Evolutionary conservation across 2,888 invertebrate species (phyloP).

Genomic region (Protodeltote pygarga): DNA sequence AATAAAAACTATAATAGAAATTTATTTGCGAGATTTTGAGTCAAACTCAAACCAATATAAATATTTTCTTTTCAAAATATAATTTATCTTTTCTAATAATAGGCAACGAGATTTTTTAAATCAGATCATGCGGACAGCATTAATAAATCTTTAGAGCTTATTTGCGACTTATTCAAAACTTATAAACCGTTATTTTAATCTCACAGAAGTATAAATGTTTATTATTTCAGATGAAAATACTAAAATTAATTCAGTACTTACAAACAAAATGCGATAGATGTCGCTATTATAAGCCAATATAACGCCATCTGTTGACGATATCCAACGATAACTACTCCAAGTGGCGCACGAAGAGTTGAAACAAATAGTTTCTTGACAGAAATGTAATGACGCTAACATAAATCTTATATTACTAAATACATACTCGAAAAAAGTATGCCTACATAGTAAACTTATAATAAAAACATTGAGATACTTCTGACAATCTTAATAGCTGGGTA

Average conservation of each 20-base stretch:
- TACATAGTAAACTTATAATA: slow-evolving; percentile 19
- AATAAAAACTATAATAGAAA: background rate
- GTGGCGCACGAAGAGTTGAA: too few relatives aligned
- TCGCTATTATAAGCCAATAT: background rate
- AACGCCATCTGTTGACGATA: slow-evolving; percentile 12
- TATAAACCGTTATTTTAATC: too few relatives aligned
- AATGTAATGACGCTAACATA: background rate
- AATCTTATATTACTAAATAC: slow-evolving; percentile 6
- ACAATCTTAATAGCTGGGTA: slow-evolving; percentile 17
- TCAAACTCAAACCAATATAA: slow-evolving; percentile 1
- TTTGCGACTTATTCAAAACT: too few relatives aligned
- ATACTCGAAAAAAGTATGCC: background rate
- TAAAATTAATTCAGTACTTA: too few relatives aligned
- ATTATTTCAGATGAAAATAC: too few relatives aligned
- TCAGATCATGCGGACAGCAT: slow-evolving; percentile 34
- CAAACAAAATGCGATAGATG: slow-evolving; percentile 8
- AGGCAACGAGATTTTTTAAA: slow-evolving; percentile 22
- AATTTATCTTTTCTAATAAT: background rate
- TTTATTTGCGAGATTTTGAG: slow-evolving; percentile 1
- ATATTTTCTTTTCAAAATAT: background rate
- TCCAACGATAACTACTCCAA: too few relatives aligned
- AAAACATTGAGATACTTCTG: slow-evolving; percentile 37
- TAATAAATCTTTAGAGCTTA: too few relatives aligned
- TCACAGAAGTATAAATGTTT: too few relatives aligned
- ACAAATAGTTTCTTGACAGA: background rate